Percentiles rank a stretch among this genome's conserved stretches.
These are phyloP conservation scores for Gnatocerus cornutus DNA, from an alignment of 2,888 invertebrate genomes.

Conservation along the genomic window DNA sequence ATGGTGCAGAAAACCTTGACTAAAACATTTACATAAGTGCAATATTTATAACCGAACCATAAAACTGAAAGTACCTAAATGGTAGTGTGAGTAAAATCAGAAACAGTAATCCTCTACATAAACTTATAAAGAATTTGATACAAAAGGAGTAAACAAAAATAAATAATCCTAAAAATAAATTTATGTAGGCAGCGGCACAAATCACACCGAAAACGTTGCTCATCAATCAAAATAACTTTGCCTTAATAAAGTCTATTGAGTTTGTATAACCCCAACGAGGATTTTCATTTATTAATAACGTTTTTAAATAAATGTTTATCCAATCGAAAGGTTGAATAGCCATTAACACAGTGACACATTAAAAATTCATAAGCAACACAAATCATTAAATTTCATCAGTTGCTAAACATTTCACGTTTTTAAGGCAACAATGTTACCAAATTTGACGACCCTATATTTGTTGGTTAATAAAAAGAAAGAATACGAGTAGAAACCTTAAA, in stretches of 20 bases:
- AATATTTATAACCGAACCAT: too few relatives aligned
- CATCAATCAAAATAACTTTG: neutral
- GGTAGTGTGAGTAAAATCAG: too few relatives aligned
- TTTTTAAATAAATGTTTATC: neutral
- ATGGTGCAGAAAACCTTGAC: too few relatives aligned
- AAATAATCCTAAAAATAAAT: too few relatives aligned
- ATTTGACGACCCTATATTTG: too few relatives aligned
- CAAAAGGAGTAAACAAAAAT: too few relatives aligned
- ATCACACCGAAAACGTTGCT: neutral
- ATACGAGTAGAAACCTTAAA: neutral
- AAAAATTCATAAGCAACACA: slow-evolving; percentile 7
- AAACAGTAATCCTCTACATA: too few relatives aligned
- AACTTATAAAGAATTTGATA: too few relatives aligned
- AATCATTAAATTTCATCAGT: slow-evolving; percentile 7
- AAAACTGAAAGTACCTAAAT: too few relatives aligned
- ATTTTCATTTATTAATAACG: neutral
- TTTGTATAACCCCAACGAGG: neutral
- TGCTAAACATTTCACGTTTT: neutral
- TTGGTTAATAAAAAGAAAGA: too few relatives aligned
- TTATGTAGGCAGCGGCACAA: neutral
- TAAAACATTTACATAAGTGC: too few relatives aligned
- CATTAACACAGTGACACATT: slow-evolving; percentile 19
- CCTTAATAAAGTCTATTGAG: neutral
- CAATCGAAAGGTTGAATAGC: slow-evolving; percentile 2
- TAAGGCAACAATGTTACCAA: neutral